phyloP scores from a whole-genome alignment of 2,888 invertebrate species.

The Euplagia quadripunctaria region DNA sequence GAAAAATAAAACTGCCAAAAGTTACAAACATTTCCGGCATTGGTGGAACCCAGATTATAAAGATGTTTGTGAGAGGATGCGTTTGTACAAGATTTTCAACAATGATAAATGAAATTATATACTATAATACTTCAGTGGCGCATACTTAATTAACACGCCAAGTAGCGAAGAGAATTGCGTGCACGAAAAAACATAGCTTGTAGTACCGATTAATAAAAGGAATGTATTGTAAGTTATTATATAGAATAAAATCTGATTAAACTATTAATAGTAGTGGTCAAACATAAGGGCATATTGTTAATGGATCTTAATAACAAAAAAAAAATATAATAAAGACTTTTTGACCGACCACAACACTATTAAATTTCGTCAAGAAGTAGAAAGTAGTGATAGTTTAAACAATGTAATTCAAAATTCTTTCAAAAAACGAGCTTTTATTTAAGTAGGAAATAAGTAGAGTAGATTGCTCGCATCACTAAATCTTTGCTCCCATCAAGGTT shows the following conservation, averaged over 20 bases:
- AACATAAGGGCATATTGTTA: too few species aligned
- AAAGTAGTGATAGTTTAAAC: too few species aligned
- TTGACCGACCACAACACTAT: neutral
- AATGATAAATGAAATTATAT: conserved; percentile 20
- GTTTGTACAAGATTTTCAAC: conserved; percentile 57
- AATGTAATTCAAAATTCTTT: too few species aligned
- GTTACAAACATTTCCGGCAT: conserved; percentile 58
- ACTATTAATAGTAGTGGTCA: too few species aligned
- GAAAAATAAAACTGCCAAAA: conserved; percentile 28
- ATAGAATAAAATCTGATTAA: too few species aligned
- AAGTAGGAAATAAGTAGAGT: too few species aligned
- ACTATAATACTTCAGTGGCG: neutral
- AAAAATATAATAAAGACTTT: neutral
- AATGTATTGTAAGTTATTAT: neutral
- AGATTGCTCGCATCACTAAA: too few species aligned
- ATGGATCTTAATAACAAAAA: neutral
- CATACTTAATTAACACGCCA: neutral
- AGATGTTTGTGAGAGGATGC: conserved; percentile 62
- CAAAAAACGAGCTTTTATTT: too few species aligned
- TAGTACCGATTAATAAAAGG: too few species aligned
- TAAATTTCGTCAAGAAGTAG: neutral
- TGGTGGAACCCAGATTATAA: conserved; percentile 76
- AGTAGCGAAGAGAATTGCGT: neutral
- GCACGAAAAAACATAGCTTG: neutral
- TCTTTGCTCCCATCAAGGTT: too few species aligned